phyloP scores from a whole-genome alignment of 1,140 invertebrate genomes.

The Drosophila miranda region DNA sequence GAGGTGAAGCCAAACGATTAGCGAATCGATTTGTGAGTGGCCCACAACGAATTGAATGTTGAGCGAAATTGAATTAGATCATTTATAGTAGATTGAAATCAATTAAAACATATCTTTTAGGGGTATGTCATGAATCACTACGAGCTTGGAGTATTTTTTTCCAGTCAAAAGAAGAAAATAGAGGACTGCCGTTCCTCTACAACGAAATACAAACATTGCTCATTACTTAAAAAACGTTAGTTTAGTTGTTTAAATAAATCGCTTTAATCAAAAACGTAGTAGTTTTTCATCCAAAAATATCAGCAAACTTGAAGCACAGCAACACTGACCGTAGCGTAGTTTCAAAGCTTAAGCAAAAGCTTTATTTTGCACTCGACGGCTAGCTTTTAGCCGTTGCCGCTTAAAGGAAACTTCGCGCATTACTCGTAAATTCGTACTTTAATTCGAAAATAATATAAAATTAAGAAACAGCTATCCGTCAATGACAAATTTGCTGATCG shows the following conservation, averaged over 20 bases:
- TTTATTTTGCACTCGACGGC: conserved; percentile 1
- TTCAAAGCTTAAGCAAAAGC: background rate
- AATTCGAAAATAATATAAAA: conserved; percentile 22
- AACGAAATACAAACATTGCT: too few species aligned
- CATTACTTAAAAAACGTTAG: too few species aligned
- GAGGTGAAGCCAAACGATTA: conserved; percentile 47
- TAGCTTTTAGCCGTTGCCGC: conserved; percentile 2
- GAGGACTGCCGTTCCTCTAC: too few species aligned
- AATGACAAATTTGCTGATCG: conserved; percentile 32
- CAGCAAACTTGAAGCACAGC: too few species aligned
- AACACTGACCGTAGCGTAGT: too few species aligned
- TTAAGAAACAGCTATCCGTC: conserved; percentile 38
- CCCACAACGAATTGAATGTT: conserved; percentile 7
- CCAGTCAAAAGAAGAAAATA: background rate
- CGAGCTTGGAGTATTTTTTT: background rate
- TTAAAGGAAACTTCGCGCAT: background rate
- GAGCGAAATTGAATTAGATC: conserved; percentile 1
- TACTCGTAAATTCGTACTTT: conserved; percentile 13
- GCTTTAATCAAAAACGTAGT: too few species aligned
- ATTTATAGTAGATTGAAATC: background rate
- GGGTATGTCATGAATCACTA: background rate
- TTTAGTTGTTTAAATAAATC: too few species aligned
- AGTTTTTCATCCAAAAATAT: too few species aligned
- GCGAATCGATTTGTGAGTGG: conserved; percentile 29
- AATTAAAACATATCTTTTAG: too few species aligned